A percentile compares a stretch with the other conserved stretches of the same genome.
Conservation (phyloP, 2,113 vertebrate genomes). For the Regulus satrapa region DNA sequence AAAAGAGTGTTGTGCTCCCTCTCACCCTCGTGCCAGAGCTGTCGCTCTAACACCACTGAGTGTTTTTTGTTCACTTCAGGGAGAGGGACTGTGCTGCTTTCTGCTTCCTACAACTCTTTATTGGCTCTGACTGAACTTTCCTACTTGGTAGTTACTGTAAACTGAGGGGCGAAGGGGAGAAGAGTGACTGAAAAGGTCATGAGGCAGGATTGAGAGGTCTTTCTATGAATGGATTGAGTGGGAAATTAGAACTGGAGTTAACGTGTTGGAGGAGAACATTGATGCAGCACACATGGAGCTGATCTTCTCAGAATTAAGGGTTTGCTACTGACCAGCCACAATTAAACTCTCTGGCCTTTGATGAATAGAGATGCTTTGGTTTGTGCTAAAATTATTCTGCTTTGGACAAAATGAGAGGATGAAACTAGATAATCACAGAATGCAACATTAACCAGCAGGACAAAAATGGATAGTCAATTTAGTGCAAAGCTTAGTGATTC, state of each 20-base stretch:
- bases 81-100: background rate
- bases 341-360: background rate
- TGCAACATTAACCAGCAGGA: constrained; percentile 36
- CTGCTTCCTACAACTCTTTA: background rate
- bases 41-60: background rate
- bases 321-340: background rate
- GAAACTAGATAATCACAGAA: constrained; percentile 29
- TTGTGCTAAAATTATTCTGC: background rate
- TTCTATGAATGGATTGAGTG: background rate
- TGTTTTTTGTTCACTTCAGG: accelerated
- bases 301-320: background rate
- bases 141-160: background rate
- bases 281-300: background rate
- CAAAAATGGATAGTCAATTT: constrained; percentile 33
- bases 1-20: background rate
- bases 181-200: background rate
- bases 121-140: background rate
- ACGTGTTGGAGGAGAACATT: background rate
- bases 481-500: constrained; percentile 20
- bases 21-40: background rate
- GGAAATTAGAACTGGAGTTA: background rate
- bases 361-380: background rate
- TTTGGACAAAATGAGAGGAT: background rate
- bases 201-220: background rate
- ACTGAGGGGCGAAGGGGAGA: background rate